Conservation (phyloP, 2,797 vertebrate species). For the Danio choprae region DNA sequence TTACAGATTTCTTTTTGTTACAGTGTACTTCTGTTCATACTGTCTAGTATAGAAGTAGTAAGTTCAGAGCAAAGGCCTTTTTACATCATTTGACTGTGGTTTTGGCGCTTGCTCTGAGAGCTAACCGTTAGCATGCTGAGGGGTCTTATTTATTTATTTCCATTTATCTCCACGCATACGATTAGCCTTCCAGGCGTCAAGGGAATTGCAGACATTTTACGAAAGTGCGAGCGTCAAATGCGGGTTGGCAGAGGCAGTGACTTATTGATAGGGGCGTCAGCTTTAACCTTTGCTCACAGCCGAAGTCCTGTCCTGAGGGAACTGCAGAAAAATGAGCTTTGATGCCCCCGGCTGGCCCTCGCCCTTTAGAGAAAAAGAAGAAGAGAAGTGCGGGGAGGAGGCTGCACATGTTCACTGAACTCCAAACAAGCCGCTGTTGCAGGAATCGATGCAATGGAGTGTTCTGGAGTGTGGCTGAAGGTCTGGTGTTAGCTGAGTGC, state of each 20-base stretch:
- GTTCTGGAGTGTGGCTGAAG: conserved; percentile 37
- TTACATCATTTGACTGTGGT: background rate
- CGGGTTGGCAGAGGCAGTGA: conserved; percentile 49
- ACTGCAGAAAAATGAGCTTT: conserved; percentile 61
- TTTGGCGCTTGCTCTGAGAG: background rate
- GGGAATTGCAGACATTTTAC: conserved; percentile 51
- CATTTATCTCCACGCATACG: conserved; percentile 44
- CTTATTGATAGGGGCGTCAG: conserved; percentile 63
- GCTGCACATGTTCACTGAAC: conserved; percentile 46
- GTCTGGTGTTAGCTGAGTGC: conserved; percentile 40
- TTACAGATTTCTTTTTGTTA: no score
- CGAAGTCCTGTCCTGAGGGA: conserved; percentile 53
- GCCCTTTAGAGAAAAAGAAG: conserved; percentile 35
- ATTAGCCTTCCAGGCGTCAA: conserved; percentile 44
- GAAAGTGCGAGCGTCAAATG: conserved; percentile 27
- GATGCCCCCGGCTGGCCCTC: conserved; percentile 49
- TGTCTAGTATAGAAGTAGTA: no score
- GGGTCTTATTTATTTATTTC: conserved; percentile 36
- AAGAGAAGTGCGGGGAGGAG: conserved; percentile 17
- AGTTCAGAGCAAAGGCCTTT: background rate
- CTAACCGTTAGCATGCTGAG: background rate
- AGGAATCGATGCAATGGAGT: conserved; percentile 56
- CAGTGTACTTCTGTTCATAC: no score
- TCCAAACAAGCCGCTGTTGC: conserved; percentile 45
- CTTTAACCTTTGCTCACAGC: conserved; percentile 65